phyloP scores from a whole-genome alignment of 2,113 vertebrate genomes.

The Rhabdornis inornatus region DNA sequence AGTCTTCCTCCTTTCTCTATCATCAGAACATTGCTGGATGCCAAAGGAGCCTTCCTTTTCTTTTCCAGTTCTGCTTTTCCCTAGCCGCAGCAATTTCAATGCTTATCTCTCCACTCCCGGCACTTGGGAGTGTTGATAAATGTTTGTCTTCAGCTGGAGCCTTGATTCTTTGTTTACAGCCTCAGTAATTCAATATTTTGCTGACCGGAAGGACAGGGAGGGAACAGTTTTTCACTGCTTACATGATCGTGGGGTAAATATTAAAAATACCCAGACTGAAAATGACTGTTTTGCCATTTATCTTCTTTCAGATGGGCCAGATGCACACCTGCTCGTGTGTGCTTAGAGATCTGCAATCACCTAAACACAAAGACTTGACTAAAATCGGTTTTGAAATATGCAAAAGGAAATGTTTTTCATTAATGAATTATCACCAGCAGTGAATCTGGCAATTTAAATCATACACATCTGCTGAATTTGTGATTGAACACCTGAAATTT shows the following conservation, averaged over 20 bases:
- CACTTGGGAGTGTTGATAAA: not conserved
- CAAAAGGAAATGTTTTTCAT: not conserved
- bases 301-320: not conserved
- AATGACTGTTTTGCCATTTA: not conserved
- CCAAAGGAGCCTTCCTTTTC: not conserved
- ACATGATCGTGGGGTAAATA: not conserved
- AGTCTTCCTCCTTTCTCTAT: not conserved
- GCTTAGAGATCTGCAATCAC: not conserved
- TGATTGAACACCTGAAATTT: not conserved
- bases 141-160: slow-evolving; percentile 4
- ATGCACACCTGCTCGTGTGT: not conserved
- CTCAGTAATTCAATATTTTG: slow-evolving; percentile 15
- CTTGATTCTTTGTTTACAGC: not conserved
- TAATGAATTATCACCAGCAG: not conserved
- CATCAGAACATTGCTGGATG: not conserved
- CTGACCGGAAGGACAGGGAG: not conserved
- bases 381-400: not conserved
- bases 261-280: not conserved
- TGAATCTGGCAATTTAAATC: not conserved
- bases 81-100: not conserved
- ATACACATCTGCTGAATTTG: not conserved
- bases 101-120: not conserved
- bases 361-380: not conserved
- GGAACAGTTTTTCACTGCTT: not conserved
- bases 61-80: not conserved